Evolutionary conservation across 2,797 vertebrate species (phyloP), one percentile per base, ranked within the genome.

Genomic region (Falco berigora): DNA sequence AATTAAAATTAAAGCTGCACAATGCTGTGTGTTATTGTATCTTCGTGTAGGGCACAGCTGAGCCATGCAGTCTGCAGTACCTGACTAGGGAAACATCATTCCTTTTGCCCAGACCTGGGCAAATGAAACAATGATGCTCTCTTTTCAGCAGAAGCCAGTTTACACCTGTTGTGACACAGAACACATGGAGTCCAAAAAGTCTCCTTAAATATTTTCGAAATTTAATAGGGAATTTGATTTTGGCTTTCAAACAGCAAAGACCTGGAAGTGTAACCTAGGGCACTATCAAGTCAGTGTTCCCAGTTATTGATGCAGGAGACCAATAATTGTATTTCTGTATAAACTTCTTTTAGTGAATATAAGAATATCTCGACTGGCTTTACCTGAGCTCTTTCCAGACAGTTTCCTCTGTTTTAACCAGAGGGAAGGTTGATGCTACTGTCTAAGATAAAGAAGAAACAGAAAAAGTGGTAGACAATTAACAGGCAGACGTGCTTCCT

Each of bases 1-100:
- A 93, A 94, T 94, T 93, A 91, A 96, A 95, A 95, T 91, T 94
- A 95, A 97, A 96, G 85, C 87, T 83, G 79, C 53, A 78, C 80
- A 78, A 79, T 3, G 9, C 55, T 86, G 69, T 88, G 80, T 96
- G 50, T 84, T 89, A 77, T 59, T 94, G 75, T 92, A 66, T 85
- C 50, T 73, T 25, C 49, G 82, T 1, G 28, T 8, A 96, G 73
- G 69, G 61, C 82, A 71, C 24, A 30, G 73, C 79, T 74, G 82
- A 94, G 63, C 52, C 23, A 9, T 5, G 25, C 22, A 42, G 38
- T 14, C n/a, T 89, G 36, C 52, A 62, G 5, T 30, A 78, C 56
- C 77, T 87, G 73, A 59, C 81, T 71, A 46, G 53, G 86, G 79
- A 81, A 89, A n/a, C 25, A 36, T 44, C 16, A 44, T 40, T 85